Evolutionary conservation across 2,797 vertebrate genomes (phyloP), one percentile per base, ranked within the genome.

Genomic region (Oophaga sylvatica): DNA sequence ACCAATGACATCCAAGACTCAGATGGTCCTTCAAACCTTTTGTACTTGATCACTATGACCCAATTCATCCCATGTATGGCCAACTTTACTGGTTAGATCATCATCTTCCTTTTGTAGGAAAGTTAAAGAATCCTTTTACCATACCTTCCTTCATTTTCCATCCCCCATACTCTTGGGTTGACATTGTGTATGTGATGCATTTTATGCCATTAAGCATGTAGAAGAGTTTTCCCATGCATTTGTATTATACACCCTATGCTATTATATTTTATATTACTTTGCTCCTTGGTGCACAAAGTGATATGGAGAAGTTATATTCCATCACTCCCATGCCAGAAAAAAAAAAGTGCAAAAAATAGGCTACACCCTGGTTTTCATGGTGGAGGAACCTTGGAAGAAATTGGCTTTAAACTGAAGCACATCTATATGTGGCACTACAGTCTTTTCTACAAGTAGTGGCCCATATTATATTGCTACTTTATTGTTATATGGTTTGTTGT

Each of bases 231-330:
- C 6, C 22, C 45, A n/a, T 76, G 41, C 73, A 53, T 53, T 76
- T n/a, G 19, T 8, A 53, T n/a, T 77, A 26, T 56, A 26, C 45
- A 26, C 22, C n/a, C 19, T 45, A 6, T 76, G 22, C 35, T 41
- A 75, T 75, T n/a, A n/a, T 20, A 56, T 77, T 6, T 77, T 77
- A n/a, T n/a, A 26, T 77, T 77, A 6, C 48, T 77, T 77, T 56
- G 6, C 41, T 76, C 45, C 22, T 48, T 56, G 75, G 22, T 45
- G 71, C 71, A 53, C 48, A 77, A 77, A 77, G 75, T 77, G 75
- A 77, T 77, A 77, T 26, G 22, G 48, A 2, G n/a, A 77, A 77
- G 75, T 56, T 77, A n/a, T n/a, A 13, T 15, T 53, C 26, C 75
- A 77, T 77, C 4, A 77, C 45, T 77, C 75, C 75, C 75, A 77